phyloP scores from a whole-genome alignment of 1,140 invertebrate species.

The Formica selysi region DNA sequence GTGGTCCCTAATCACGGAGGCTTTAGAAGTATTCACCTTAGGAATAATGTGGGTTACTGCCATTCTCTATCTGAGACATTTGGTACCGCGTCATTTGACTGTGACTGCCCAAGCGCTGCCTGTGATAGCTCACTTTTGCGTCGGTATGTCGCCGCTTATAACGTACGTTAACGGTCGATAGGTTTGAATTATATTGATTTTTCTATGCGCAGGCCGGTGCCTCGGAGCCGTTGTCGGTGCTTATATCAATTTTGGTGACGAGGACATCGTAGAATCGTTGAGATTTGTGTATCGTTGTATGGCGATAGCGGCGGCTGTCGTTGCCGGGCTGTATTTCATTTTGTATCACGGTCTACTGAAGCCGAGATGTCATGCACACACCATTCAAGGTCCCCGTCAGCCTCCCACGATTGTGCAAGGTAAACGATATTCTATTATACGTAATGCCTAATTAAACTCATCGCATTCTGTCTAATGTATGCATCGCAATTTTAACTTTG shows the following conservation, averaged over 20 bases:
- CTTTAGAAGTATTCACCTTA: conserved; percentile 93
- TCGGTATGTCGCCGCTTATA: conserved; percentile 87
- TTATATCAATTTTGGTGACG: conserved; percentile 83
- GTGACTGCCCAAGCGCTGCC: conserved; percentile 94
- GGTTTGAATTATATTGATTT: background rate
- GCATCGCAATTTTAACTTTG: conserved; percentile 33
- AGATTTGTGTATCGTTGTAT: conserved; percentile 87
- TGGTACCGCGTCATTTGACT: conserved; percentile 92
- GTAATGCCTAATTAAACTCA: background rate
- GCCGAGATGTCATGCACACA: conserved; percentile 89
- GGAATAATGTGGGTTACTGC: conserved; percentile 94
- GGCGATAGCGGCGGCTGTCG: conserved; percentile 88
- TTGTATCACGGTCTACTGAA: conserved; percentile 91
- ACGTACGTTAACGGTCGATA: background rate
- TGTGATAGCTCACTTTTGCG: conserved; percentile 93
- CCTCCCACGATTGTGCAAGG: conserved; percentile 85
- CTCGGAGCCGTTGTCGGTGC: conserved; percentile 89
- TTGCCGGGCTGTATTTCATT: conserved; percentile 89
- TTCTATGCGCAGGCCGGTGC: conserved; percentile 87
- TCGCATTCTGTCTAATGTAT: background rate
- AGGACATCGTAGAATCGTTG: conserved; percentile 79
- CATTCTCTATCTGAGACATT: conserved; percentile 92
- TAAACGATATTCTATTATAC: conserved; percentile 69
- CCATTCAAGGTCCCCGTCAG: conserved; percentile 86
- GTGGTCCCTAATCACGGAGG: conserved; percentile 90